Conservation (phyloP, 2,113 vertebrate genomes). For the Indicator maculatus region DNA sequence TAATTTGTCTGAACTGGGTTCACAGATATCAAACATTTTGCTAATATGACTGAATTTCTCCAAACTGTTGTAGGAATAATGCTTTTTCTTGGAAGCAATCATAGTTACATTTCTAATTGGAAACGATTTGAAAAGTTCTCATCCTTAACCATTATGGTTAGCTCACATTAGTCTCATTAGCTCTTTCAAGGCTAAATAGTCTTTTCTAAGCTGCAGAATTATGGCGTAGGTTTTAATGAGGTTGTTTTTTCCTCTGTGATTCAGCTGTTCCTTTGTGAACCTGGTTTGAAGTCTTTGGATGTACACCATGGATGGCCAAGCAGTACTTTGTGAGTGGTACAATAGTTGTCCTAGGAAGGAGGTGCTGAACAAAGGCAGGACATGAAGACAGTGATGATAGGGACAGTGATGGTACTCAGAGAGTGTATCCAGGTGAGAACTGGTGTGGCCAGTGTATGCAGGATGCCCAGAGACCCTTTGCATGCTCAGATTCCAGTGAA, state of each 20-base stretch:
- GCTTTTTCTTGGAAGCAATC: not conserved
- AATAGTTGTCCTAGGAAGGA: not conserved
- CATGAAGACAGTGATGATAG: no score
- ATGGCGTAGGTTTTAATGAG: not conserved
- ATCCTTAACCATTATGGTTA: not conserved
- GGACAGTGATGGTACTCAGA: not conserved
- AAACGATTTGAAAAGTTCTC: not conserved
- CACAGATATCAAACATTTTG: not conserved
- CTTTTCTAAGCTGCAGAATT: not conserved
- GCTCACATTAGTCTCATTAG: not conserved
- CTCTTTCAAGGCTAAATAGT: not conserved
- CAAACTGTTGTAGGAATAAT: not conserved
- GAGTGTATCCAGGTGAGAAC: not conserved
- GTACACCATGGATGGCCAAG: no score
- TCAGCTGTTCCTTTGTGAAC: not conserved
- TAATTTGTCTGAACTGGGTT: not conserved
- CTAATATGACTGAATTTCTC: not conserved
- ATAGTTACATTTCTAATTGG: not conserved
- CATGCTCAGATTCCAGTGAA: not conserved
- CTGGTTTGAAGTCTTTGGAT: not conserved
- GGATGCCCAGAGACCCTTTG: not conserved
- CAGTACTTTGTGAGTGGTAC: not conserved
- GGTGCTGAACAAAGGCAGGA: not conserved
- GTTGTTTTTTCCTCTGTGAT: not conserved
- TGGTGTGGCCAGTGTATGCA: not conserved